phyloP scores from a whole-genome alignment of 2,888 invertebrate species.

The Caenorhabditis wallacei region DNA sequence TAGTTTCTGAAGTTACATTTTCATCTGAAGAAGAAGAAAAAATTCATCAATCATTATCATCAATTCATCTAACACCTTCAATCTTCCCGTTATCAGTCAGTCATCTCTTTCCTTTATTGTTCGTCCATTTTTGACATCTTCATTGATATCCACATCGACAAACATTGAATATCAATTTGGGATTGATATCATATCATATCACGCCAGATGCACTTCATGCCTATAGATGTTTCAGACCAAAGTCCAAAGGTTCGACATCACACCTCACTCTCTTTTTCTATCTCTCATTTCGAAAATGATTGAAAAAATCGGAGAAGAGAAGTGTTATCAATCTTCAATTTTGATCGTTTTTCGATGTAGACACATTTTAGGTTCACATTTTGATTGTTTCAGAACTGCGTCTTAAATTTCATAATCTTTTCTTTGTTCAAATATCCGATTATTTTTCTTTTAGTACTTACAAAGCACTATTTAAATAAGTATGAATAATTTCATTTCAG shows the following conservation, averaged over 20 bases:
- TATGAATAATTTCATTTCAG: neutral
- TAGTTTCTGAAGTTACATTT: neutral
- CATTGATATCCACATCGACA: conserved; percentile 21
- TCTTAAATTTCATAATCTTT: neutral
- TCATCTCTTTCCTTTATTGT: neutral
- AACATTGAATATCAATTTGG: neutral
- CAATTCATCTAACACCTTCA: conserved; percentile 17
- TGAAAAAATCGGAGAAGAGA: conserved; percentile 16
- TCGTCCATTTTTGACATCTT: neutral
- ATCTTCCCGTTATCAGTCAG: conserved; percentile 21
- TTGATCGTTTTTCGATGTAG: conserved; percentile 24
- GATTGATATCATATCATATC: conserved; percentile 33
- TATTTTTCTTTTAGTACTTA: too few relatives aligned
- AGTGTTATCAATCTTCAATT: conserved; percentile 7
- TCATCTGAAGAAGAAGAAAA: neutral
- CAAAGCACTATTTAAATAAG: too few relatives aligned
- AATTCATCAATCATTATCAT: conserved; percentile 28
- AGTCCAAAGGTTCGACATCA: conserved; percentile 55
- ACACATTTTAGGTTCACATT: neutral
- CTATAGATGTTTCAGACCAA: conserved; percentile 16
- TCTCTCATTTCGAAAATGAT: conserved; percentile 24
- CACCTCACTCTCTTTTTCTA: conserved; percentile 29
- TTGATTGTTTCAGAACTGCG: neutral
- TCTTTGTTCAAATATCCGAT: neutral
- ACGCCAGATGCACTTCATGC: conserved; percentile 32